Base-by-base conservation (phyloP, 92 coral and sea anemone genomes). In the Scolanthus callimorphus region DNA sequence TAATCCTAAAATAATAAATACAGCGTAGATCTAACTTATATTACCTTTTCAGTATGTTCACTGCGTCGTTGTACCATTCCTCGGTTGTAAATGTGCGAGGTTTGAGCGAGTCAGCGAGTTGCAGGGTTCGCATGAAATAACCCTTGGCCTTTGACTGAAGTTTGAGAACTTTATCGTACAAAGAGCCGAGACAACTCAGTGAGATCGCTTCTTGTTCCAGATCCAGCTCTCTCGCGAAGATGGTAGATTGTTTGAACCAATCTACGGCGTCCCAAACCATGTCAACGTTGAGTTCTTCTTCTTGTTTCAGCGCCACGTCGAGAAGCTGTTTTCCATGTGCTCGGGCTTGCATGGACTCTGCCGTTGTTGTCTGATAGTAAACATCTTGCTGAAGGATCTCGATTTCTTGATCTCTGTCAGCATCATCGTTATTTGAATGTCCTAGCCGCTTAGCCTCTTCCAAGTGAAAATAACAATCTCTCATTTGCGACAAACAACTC, bases 141-240 rank as follows among this genome's bases (percentile, higher is more conserved):
- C 60, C 64, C 54, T 90, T 90, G 56, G 97, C 89, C 55, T 65
- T 78, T 25, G 55, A 45, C 39, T 69, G 73, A 11, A 85, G 55
- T 31, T 74, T 91, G 38, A 91, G 74, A 30, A 91, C 91, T 44
- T 73, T 80, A 69, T 86, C 90, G 46, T 91, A 91, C 25, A 90
- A 87, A 21, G 20, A 60, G n/a, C 97, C 97, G 3, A 90, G 82
- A 17, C 73, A 63, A 30, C 96, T 74, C 23, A 74, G 83, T 2
- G 91, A 91, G 37, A 86, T 83, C 46, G 97, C 97, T 65, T 91
- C 97, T 27, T 77, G 91, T 34, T 90, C 90, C 17, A 90, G 63
- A 19, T 90, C 95, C 20, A 81, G 41, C 54, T 90, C 97, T 8
- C 97, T 59, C 23, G 97, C 88, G 17, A 90, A 66, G 11, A 90